A percentile compares a stretch with the other conserved stretches of the same genome.
Conservation (phyloP, 2,888 invertebrate species). For the Empis stercorea region DNA sequence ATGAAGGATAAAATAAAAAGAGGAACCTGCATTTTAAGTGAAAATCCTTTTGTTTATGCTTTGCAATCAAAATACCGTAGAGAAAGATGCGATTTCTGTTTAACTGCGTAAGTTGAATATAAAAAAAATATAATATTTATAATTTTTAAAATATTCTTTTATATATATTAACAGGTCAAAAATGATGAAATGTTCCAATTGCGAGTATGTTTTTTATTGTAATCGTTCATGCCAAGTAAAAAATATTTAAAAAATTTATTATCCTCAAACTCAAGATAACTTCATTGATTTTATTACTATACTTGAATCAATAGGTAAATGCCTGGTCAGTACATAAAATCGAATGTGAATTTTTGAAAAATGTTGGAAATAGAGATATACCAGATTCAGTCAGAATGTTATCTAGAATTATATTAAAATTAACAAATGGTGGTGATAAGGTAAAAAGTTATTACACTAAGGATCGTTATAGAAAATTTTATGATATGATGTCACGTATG, state of each 20-base stretch:
- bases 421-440: constrained; percentile 51
- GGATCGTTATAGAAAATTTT: constrained; percentile 60
- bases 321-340: constrained; percentile 72
- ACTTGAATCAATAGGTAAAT: too few relatives aligned
- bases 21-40: constrained; percentile 55
- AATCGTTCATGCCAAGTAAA: constrained; percentile 64
- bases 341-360: constrained; percentile 68
- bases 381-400: constrained; percentile 75
- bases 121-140: neutral
- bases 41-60: constrained; percentile 63
- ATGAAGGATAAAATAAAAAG: constrained; percentile 35
- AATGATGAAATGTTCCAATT: constrained; percentile 68
- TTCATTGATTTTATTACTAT: too few relatives aligned
- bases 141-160: too few relatives aligned
- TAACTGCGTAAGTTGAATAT: constrained; percentile 46
- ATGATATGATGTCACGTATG: constrained; percentile 80
- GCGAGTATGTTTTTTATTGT: constrained; percentile 75
- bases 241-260: neutral
- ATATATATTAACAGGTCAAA: too few relatives aligned
- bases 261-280: too few relatives aligned
- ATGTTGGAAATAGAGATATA: constrained; percentile 54
- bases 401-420: constrained; percentile 51
- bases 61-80: constrained; percentile 56
- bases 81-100: constrained; percentile 63
- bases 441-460: constrained; percentile 56